phyloP scores from a whole-genome alignment of 2,113 vertebrate genomes.

The Ictalurus furcatus region DNA sequence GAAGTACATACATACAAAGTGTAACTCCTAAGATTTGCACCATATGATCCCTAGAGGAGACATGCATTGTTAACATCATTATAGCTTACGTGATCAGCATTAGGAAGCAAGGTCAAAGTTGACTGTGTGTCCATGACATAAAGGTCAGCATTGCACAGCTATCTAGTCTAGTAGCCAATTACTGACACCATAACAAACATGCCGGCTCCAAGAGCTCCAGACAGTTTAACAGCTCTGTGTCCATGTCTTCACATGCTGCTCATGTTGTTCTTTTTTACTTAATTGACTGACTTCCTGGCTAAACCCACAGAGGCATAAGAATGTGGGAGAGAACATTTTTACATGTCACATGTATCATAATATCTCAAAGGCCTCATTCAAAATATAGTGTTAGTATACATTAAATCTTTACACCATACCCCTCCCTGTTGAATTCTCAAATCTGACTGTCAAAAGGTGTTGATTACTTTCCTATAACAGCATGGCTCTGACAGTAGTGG shows the following conservation, averaged over 20 bases:
- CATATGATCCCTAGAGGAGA: background rate
- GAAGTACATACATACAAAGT: background rate
- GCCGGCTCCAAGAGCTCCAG: constrained; percentile 19
- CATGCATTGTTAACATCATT: constrained; percentile 16
- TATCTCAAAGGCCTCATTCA: background rate
- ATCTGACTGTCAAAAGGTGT: background rate
- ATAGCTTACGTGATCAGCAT: background rate
- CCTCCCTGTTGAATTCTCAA: background rate
- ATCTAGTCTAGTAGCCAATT: constrained; percentile 55
- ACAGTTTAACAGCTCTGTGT: constrained; percentile 38
- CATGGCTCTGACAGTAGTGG: background rate
- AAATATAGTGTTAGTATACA: background rate
- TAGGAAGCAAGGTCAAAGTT: constrained; percentile 35
- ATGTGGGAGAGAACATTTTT: background rate
- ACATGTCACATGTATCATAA: background rate
- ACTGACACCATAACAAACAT: constrained; percentile 45
- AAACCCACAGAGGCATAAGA: background rate
- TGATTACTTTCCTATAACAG: background rate
- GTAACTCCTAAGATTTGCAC: background rate
- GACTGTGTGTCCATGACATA: constrained; percentile 42
- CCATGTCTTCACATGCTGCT: constrained; percentile 8
- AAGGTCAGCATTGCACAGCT: constrained; percentile 44
- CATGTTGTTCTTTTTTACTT: background rate
- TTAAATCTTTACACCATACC: background rate
- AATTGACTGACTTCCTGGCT: no score